Conservation (phyloP, 92 coral and sea anemone species). For the Isaurus tuberculatus region DNA sequence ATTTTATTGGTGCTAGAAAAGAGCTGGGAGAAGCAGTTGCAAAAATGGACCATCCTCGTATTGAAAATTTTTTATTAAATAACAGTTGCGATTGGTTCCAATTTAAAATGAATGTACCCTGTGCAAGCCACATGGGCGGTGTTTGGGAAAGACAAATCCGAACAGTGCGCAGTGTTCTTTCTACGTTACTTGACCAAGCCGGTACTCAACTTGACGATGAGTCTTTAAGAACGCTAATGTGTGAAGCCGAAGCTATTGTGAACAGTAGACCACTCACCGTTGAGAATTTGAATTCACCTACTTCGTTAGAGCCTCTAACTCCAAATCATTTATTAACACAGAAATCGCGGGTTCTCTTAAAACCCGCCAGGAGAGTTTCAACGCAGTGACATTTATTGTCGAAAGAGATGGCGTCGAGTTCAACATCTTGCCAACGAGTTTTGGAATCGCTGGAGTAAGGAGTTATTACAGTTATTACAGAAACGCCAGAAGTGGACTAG, state of each 20-base stretch:
- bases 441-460: slow-evolving; percentile 23
- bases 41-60: slow-evolving; percentile 12
- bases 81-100: slow-evolving; percentile 38
- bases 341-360: slow-evolving; percentile 43
- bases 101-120: slow-evolving; percentile 48
- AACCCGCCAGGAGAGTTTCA: slow-evolving; percentile 47
- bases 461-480: neutral
- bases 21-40: slow-evolving; percentile 27
- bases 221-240: slow-evolving; percentile 51
- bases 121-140: slow-evolving; percentile 56
- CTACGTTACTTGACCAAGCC: neutral
- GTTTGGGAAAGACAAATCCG: slow-evolving; percentile 44
- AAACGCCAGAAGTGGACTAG: neutral
- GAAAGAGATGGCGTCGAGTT: slow-evolving; percentile 44
- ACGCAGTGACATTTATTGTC: neutral
- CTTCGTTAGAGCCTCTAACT: slow-evolving; percentile 34
- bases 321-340: slow-evolving; percentile 39
- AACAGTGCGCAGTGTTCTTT: slow-evolving; percentile 31
- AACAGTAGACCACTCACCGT: slow-evolving; percentile 55
- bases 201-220: slow-evolving; percentile 46
- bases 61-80: neutral
- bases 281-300: slow-evolving; percentile 24
- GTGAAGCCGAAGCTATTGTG: slow-evolving; percentile 45
- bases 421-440: slow-evolving; percentile 43
- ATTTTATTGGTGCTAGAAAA: slow-evolving; percentile 44